Conservation (phyloP, 2,888 invertebrate genomes). For the Cephus pygmeus region DNA sequence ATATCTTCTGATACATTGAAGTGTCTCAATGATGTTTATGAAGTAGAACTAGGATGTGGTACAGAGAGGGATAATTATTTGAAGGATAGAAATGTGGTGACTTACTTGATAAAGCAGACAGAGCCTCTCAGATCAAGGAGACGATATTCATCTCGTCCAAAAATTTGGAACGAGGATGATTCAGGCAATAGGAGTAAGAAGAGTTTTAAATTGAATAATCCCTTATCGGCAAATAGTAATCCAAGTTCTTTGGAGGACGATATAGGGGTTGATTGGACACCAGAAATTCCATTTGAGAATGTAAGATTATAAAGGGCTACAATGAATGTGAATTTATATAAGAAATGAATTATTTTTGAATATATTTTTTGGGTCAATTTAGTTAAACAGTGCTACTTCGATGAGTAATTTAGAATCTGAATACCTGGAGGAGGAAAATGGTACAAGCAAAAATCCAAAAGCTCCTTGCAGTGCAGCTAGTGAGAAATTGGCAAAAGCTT, state of each 20-base stretch:
- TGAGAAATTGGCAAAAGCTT: constrained; percentile 66
- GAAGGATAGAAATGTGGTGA: constrained; percentile 85
- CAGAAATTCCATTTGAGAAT: constrained; percentile 92
- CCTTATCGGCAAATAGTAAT: constrained; percentile 49
- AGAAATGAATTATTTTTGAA: background rate
- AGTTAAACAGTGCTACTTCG: constrained; percentile 63
- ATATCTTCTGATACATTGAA: constrained; percentile 91
- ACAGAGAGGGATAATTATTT: constrained; percentile 85
- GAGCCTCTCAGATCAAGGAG: constrained; percentile 77
- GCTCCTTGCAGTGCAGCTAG: constrained; percentile 35
- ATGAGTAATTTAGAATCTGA: constrained; percentile 61
- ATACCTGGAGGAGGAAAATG: constrained; percentile 62
- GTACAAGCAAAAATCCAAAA: constrained; percentile 47
- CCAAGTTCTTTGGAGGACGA: constrained; percentile 80
- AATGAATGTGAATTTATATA: background rate
- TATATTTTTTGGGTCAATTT: constrained; percentile 16
- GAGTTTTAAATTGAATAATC: constrained; percentile 60
- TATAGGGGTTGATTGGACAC: constrained; percentile 85
- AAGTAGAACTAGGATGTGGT: constrained; percentile 93
- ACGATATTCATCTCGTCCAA: constrained; percentile 67
- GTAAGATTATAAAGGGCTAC: constrained; percentile 68
- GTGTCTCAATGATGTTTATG: constrained; percentile 88
- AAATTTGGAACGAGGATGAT: constrained; percentile 52
- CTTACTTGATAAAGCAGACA: constrained; percentile 86
- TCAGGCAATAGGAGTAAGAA: constrained; percentile 56